Percentiles rank a stretch among this genome's conserved stretches.
phyloP scores from a whole-genome alignment of 2,797 vertebrate genomes.

The Hephaestus fuliginosus region DNA sequence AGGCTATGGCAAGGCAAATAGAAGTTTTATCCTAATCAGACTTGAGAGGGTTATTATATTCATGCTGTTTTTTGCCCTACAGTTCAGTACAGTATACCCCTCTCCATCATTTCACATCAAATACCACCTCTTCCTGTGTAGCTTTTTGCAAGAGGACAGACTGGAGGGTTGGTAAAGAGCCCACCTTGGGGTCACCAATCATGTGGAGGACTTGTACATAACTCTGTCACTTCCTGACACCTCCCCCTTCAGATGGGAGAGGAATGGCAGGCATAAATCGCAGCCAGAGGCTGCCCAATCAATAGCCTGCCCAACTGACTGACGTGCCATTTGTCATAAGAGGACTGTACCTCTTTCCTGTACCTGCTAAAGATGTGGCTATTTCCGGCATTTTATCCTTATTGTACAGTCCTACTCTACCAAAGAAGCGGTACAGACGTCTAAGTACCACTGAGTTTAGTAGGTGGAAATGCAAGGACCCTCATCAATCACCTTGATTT shows the following conservation, averaged over 20 bases:
- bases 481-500: not conserved
- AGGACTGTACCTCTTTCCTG: conserved; percentile 45
- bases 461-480: conserved; percentile 5
- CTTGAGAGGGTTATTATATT: conserved; percentile 74
- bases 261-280: conserved; percentile 82
- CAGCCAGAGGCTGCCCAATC: conserved; percentile 77
- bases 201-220: conserved; percentile 78
- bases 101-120: conserved; percentile 55
- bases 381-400: conserved; percentile 34
- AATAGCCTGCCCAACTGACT: conserved; percentile 77
- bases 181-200: conserved; percentile 81
- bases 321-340: conserved; percentile 79
- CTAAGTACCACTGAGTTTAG: conserved; percentile 1
- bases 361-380: conserved; percentile 58
- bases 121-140: conserved; percentile 42
- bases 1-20: conserved; percentile 72
- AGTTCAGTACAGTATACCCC: conserved; percentile 38
- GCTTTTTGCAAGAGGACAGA: conserved; percentile 50
- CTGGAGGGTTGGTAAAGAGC: conserved; percentile 64
- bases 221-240: conserved; percentile 83
- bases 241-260: conserved; percentile 82
- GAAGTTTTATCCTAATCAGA: conserved; percentile 78
- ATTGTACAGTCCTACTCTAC: conserved; percentile 2
- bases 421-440: not conserved
- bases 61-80: conserved; percentile 36